A percentile compares a stretch with the other conserved stretches of the same genome.
phyloP scores from a whole-genome alignment of 2,797 vertebrate species.

The Catostomus latipinnis region DNA sequence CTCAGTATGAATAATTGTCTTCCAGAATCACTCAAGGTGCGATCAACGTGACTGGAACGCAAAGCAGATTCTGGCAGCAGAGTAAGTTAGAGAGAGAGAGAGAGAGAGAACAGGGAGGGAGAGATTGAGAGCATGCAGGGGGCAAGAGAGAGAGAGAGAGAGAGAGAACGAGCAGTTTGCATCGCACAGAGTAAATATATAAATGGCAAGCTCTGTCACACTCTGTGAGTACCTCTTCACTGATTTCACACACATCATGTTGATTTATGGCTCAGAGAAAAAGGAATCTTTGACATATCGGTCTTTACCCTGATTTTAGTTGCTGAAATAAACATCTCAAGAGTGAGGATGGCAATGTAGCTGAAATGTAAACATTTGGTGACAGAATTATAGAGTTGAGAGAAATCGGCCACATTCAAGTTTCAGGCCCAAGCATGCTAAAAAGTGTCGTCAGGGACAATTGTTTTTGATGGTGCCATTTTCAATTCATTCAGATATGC shows the following conservation, averaged over 20 bases:
- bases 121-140: background rate
- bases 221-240: slow-evolving; percentile 58
- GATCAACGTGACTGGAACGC: slow-evolving; percentile 64
- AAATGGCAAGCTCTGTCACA: slow-evolving; percentile 61
- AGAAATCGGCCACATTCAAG: background rate
- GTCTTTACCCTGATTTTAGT: slow-evolving; percentile 43
- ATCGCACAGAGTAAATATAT: slow-evolving; percentile 62
- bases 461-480: background rate
- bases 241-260: slow-evolving; percentile 60
- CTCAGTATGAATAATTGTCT: slow-evolving; percentile 67
- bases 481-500: slow-evolving; percentile 30
- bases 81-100: slow-evolving; percentile 51
- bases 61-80: slow-evolving; percentile 60
- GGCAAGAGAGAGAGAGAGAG: slow-evolving; percentile 15
- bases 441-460: slow-evolving; percentile 4
- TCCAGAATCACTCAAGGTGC: slow-evolving; percentile 66
- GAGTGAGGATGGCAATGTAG: slow-evolving; percentile 1
- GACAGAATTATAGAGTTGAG: slow-evolving; percentile 16
- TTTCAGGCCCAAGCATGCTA: background rate
- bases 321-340: slow-evolving; percentile 26
- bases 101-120: background rate
- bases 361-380: slow-evolving; percentile 37
- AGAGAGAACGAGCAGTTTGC: slow-evolving; percentile 45
- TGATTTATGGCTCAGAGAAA: slow-evolving; percentile 57
- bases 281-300: slow-evolving; percentile 39